A percentile compares a stretch with the other conserved stretches of the same genome.
Conservation (phyloP, 1,140 invertebrate genomes). For the Drosophila micromelanica region DNA sequence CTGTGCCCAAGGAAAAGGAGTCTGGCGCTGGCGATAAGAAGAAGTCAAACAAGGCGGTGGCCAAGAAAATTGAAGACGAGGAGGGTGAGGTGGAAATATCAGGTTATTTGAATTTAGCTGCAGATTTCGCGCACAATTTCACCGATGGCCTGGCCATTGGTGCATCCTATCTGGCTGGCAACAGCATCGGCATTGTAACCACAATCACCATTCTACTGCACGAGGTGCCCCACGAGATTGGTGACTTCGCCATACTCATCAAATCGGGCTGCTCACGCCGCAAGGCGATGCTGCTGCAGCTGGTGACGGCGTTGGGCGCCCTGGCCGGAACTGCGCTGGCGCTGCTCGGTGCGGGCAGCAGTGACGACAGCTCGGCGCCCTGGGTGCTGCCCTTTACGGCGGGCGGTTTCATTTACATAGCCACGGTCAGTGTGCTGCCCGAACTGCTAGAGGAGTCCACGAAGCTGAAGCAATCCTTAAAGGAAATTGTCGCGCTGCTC, state of each 20-base stretch:
- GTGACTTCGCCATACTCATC: constrained; percentile 98
- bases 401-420: constrained; percentile 98
- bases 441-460: constrained; percentile 94
- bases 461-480: constrained; percentile 89
- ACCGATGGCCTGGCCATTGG: constrained; percentile 98
- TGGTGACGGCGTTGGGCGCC: constrained; percentile 97
- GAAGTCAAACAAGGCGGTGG: constrained; percentile 66
- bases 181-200: constrained; percentile 94
- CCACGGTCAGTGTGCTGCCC: constrained; percentile 95
- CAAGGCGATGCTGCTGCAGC: constrained; percentile 95
- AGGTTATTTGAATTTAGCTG: constrained; percentile 97
- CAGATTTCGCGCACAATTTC: constrained; percentile 98
- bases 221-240: constrained; percentile 98
- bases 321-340: constrained; percentile 95
- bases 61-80: constrained; percentile 57
- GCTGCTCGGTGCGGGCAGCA: constrained; percentile 86
- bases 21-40: constrained; percentile 60
- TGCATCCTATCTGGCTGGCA: constrained; percentile 95
- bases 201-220: constrained; percentile 96
- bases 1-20: constrained; percentile 55
- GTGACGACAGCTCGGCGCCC: constrained; percentile 90
- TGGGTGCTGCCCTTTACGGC: constrained; percentile 99
- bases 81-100: constrained; percentile 88
- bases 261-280: constrained; percentile 95
- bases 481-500: constrained; percentile 92